Conservation (phyloP, 2,888 invertebrate genomes). For the Torymus aiolomorphi region DNA sequence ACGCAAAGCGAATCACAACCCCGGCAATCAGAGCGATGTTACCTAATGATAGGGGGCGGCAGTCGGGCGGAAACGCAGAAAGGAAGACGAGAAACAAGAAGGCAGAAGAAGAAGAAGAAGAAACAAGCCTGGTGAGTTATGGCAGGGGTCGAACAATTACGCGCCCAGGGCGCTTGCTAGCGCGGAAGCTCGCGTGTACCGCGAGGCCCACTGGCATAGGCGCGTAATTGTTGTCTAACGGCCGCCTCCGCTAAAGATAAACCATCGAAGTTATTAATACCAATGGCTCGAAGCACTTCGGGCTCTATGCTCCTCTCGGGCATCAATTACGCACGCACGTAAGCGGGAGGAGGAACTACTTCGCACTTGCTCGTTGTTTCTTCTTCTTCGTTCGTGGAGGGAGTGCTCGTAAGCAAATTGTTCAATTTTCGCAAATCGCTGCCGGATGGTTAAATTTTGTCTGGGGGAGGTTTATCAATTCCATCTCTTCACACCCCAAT, state of each 20-base stretch:
- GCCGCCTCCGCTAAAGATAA: conserved; percentile 59
- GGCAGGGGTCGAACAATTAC: conserved; percentile 56
- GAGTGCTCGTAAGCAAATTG: conserved; percentile 29
- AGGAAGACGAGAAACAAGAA: background rate
- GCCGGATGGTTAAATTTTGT: background rate
- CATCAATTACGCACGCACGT: conserved; percentile 45
- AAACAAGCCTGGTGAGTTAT: conserved; percentile 46
- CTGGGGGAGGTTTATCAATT: conserved; percentile 24
- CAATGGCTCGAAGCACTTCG: conserved; percentile 40
- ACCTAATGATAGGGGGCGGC: no score
- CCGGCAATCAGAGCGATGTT: no score
- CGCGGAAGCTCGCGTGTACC: conserved; percentile 62
- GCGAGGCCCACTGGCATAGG: conserved; percentile 42
- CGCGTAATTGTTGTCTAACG: conserved; percentile 60
- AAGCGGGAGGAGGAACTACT: conserved; percentile 21
- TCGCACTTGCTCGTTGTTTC: conserved; percentile 19
- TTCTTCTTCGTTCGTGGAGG: background rate
- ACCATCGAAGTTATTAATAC: conserved; percentile 58
- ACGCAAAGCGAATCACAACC: no score
- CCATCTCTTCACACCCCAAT: conserved; percentile 53
- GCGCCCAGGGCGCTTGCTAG: conserved; percentile 47
- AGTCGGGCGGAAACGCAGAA: background rate
- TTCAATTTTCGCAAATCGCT: conserved; percentile 46
- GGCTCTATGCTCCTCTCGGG: conserved; percentile 24
- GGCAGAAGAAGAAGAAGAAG: conserved; percentile 32